phyloP scores from a whole-genome alignment of 2,888 invertebrate species.

The Scaptomyza reducta region DNA sequence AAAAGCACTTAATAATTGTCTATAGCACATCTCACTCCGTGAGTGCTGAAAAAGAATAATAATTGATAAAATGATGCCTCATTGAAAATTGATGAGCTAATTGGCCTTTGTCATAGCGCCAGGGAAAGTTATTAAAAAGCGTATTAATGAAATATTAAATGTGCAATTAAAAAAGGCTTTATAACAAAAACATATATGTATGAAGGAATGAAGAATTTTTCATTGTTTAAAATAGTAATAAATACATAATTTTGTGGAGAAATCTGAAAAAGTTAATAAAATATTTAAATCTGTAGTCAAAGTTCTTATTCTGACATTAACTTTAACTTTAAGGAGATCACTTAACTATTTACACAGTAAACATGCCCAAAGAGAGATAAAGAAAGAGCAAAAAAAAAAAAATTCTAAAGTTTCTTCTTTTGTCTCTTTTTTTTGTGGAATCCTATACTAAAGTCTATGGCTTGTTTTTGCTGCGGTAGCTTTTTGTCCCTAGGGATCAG shows the following conservation, averaged over 20 bases:
- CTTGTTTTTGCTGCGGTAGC: conserved; percentile 4
- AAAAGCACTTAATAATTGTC: conserved; percentile 38
- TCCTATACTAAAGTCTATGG: background rate
- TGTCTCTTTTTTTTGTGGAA: background rate
- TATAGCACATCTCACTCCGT: background rate
- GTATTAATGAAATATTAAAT: conserved; percentile 20
- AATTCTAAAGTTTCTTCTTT: background rate
- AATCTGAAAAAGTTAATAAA: no score
- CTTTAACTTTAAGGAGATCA: background rate
- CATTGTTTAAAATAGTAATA: no score
- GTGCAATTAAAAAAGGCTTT: conserved; percentile 13
- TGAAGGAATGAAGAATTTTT: background rate
- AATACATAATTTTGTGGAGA: no score
- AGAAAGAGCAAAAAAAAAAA: background rate
- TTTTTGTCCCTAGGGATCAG: conserved; percentile 25
- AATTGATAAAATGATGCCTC: conserved; percentile 5
- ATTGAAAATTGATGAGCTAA: conserved; percentile 45
- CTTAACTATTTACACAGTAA: background rate
- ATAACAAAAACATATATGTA: background rate
- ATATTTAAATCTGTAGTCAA: no score
- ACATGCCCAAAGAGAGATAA: background rate
- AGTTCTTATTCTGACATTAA: no score
- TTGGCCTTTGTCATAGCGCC: conserved; percentile 14
- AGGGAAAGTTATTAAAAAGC: background rate
- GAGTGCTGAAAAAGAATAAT: background rate